Percentiles rank a stretch among this genome's conserved stretches.
Evolutionary conservation across 2,797 vertebrate species (phyloP).

Genomic region (Balearica regulorum): DNA sequence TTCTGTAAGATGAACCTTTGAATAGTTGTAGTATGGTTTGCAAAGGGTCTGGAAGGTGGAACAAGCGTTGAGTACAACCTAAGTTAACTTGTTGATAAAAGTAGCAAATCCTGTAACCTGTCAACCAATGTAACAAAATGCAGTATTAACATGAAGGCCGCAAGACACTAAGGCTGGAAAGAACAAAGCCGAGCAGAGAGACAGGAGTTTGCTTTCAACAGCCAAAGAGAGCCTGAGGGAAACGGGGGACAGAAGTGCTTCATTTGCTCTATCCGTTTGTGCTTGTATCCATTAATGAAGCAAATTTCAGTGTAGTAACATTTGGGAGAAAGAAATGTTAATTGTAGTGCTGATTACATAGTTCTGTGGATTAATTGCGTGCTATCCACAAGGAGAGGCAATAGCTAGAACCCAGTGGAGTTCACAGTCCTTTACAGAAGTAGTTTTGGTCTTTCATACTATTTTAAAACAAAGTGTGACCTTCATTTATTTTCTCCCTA

Average conservation of each 20-base stretch:
- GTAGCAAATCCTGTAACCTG: not conserved
- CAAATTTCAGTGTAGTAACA: not conserved
- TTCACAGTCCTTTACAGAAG: not conserved
- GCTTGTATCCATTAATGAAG: not conserved
- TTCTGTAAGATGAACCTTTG: not conserved
- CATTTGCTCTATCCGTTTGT: not conserved
- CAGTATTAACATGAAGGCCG: accelerated
- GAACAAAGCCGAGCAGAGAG: not conserved
- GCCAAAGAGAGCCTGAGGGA: not conserved
- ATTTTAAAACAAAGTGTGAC: not conserved
- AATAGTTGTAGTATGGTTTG: not conserved
- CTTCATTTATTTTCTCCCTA: constrained; percentile 51
- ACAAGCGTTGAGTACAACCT: not conserved
- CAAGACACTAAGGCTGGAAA: not conserved
- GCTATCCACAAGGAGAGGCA: not conserved
- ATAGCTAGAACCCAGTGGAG: not conserved
- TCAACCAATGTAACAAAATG: not conserved
- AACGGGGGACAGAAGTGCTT: not conserved
- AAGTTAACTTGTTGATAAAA: not conserved
- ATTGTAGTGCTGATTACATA: not conserved
- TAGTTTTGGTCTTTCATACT: not conserved
- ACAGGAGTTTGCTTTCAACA: not conserved
- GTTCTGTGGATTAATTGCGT: not conserved
- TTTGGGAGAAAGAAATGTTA: not conserved
- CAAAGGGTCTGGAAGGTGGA: not conserved